Evolutionary conservation across 2,888 invertebrate species (phyloP).

Genomic region (Sinodicranocentrus sp.): DNA sequence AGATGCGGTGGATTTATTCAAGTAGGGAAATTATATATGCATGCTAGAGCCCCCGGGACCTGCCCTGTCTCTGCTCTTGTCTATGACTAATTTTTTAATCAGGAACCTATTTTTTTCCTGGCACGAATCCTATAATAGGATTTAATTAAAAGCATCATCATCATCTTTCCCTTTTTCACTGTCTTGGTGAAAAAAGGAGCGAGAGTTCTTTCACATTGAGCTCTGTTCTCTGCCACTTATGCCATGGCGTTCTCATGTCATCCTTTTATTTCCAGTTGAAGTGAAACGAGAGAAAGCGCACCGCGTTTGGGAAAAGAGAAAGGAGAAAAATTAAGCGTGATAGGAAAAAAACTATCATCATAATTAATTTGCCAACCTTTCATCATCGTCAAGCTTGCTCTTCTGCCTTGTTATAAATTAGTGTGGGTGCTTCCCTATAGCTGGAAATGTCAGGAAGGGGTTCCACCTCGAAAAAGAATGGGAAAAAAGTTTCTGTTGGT

Average conservation of each 20-base stretch:
- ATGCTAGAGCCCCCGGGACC: conserved; percentile 54
- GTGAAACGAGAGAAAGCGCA: conserved; percentile 11
- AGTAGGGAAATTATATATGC: conserved; percentile 58
- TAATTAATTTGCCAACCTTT: conserved; percentile 77
- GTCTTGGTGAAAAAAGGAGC: conserved; percentile 19
- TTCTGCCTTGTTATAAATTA: conserved; percentile 23
- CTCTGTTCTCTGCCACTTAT: not conserved
- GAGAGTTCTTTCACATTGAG: not conserved
- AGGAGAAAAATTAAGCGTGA: conserved; percentile 58
- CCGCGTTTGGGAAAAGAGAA: conserved; percentile 10
- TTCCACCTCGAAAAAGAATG: not conserved
- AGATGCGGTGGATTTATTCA: conserved; percentile 52
- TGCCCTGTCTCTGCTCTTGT: conserved; percentile 54
- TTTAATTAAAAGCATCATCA: conserved; percentile 77
- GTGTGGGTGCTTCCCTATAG: not conserved
- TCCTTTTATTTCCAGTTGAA: conserved; percentile 46
- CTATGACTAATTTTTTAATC: conserved; percentile 77
- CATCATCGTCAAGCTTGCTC: conserved; percentile 73
- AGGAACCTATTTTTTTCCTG: conserved; percentile 77
- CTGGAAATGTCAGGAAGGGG: conserved; percentile 13
- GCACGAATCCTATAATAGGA: conserved; percentile 77
- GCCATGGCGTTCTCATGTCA: conserved; percentile 41
- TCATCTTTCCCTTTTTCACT: conserved; percentile 41
- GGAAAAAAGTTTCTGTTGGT: not conserved
- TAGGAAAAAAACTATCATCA: conserved; percentile 76